Percentiles rank a stretch among this genome's conserved stretches.
Evolutionary conservation across 2,888 invertebrate species (phyloP).

Genomic region (Leptopterna dolabrata): DNA sequence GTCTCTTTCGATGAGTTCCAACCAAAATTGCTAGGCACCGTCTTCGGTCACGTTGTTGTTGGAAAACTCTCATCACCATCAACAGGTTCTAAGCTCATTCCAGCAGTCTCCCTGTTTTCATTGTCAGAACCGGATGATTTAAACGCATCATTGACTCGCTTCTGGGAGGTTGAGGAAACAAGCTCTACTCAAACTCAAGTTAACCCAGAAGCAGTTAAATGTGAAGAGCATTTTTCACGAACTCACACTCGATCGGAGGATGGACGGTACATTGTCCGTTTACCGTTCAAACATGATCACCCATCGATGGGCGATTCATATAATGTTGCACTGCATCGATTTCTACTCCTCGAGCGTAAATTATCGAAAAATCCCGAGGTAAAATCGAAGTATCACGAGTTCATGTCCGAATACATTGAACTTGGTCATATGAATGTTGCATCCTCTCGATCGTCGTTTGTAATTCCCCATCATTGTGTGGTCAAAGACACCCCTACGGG

Average conservation of each 20-base stretch:
- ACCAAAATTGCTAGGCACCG: not conserved
- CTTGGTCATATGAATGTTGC: not conserved
- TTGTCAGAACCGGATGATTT: not conserved
- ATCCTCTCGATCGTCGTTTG: not conserved
- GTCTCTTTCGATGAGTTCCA: not conserved
- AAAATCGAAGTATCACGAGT: not conserved
- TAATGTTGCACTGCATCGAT: constrained; percentile 15
- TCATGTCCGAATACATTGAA: not conserved
- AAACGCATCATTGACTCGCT: not conserved
- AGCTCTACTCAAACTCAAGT: not conserved
- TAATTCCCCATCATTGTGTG: constrained; percentile 1
- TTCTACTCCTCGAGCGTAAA: constrained; percentile 16
- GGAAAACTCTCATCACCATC: not conserved
- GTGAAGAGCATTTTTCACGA: constrained; percentile 31
- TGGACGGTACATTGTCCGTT: constrained; percentile 43
- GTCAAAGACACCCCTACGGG: no score
- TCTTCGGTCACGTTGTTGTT: not conserved
- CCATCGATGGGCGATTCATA: constrained; percentile 11
- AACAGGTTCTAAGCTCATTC: not conserved
- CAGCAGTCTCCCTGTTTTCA: not conserved
- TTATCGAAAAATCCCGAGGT: not conserved
- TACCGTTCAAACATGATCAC: constrained; percentile 32
- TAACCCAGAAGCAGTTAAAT: not conserved
- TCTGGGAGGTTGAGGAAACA: not conserved
- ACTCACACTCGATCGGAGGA: constrained; percentile 31